Evolutionary conservation across 2,888 invertebrate genomes (phyloP).

Genomic region (Allygus modestus): DNA sequence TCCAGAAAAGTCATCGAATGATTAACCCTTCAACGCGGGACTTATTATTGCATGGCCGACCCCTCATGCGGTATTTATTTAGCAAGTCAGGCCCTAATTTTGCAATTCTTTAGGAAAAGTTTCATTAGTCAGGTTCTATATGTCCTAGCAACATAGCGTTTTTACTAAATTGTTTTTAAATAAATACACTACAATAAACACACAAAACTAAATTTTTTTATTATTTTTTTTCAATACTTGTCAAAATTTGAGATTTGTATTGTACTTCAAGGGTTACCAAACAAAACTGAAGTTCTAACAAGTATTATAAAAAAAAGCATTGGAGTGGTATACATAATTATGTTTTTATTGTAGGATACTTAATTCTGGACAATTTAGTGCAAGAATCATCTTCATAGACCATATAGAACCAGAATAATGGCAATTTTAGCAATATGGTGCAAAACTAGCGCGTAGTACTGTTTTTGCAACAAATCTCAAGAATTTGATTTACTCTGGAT

Average conservation of each 20-base stretch:
- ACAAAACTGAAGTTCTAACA: not conserved
- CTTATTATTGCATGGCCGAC: not conserved
- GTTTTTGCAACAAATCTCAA: not conserved
- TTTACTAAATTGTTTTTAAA: not conserved
- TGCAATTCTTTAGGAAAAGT: not conserved
- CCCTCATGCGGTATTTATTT: not conserved
- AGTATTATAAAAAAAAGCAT: not conserved
- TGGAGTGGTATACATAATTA: not conserved
- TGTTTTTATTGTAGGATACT: slow-evolving; percentile 6
- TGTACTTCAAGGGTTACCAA: not conserved
- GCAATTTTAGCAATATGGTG: not conserved
- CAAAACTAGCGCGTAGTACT: not conserved
- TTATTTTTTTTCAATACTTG: not conserved
- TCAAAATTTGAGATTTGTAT: not conserved
- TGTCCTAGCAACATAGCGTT: not conserved
- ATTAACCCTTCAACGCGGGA: slow-evolving; percentile 9
- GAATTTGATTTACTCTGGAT: not conserved
- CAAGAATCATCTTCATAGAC: not conserved
- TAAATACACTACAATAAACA: not conserved
- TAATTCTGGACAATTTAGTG: not conserved
- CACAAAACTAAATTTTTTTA: not conserved
- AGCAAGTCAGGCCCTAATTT: not conserved
- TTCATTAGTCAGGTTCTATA: not conserved
- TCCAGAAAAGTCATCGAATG: too few species aligned
- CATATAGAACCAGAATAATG: not conserved